phyloP scores from a whole-genome alignment of 2,113 vertebrate species.

The Prietella phreatophila region DNA sequence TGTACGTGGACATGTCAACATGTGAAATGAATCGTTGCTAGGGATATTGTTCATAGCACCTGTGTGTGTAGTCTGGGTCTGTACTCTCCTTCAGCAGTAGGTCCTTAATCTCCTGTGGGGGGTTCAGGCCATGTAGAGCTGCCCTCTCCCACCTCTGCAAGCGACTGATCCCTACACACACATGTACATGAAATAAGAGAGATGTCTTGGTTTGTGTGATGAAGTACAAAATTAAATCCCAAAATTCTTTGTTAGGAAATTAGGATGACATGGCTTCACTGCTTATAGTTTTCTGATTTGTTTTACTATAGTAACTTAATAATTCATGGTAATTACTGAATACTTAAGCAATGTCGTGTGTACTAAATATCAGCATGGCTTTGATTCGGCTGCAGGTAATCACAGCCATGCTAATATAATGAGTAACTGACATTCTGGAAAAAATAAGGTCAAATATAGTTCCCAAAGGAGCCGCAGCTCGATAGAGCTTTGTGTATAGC shows the following conservation, averaged over 20 bases:
- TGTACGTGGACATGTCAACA: constrained; percentile 29
- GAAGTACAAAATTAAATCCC: neutral
- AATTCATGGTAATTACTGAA: neutral
- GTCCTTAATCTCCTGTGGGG: constrained; percentile 72
- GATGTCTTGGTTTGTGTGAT: neutral
- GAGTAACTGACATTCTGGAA: too few species aligned
- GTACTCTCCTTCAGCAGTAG: constrained; percentile 66
- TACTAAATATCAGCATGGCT: neutral
- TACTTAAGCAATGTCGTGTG: neutral
- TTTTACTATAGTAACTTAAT: neutral
- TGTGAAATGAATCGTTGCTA: neutral
- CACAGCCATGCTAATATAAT: neutral
- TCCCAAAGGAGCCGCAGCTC: neutral
- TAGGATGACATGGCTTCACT: neutral
- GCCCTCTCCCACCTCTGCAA: constrained; percentile 86
- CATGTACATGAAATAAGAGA: neutral
- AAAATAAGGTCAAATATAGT: too few species aligned
- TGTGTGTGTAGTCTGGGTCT: constrained; percentile 66
- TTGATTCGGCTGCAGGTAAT: neutral
- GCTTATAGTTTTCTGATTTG: neutral
- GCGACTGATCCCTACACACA: constrained; percentile 77
- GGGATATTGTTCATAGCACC: constrained; percentile 55
- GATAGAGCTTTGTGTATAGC: neutral
- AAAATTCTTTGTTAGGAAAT: neutral
- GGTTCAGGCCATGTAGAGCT: constrained; percentile 75